phyloP scores from a whole-genome alignment of 1,140 invertebrate species.

The Drosophila kepulauana region DNA sequence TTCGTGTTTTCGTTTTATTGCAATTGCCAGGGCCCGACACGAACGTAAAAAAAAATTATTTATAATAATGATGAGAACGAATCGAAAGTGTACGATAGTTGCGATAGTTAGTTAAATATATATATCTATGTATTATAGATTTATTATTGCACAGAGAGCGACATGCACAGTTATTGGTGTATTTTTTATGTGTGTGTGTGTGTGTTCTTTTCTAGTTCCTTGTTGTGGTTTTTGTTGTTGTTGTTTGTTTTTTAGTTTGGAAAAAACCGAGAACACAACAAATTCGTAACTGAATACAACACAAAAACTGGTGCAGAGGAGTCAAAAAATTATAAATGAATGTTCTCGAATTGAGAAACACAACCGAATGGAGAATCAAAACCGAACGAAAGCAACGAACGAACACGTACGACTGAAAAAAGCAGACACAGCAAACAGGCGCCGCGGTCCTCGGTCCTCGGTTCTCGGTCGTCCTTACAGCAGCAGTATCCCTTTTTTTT shows the following conservation, averaged over 20 bases:
- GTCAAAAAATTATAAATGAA: constrained; percentile 85
- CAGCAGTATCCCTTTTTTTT: neutral
- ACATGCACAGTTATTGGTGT: constrained; percentile 30
- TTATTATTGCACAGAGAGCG: constrained; percentile 57
- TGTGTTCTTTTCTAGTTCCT: constrained; percentile 23
- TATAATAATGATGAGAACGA: constrained; percentile 20
- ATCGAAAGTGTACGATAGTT: constrained; percentile 33
- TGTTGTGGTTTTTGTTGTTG: constrained; percentile 39
- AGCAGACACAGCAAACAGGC: constrained; percentile 7
- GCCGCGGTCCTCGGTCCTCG: constrained; percentile 8
- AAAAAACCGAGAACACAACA: constrained; percentile 83
- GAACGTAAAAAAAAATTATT: constrained; percentile 16
- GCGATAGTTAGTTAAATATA: constrained; percentile 28
- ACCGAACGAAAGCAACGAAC: constrained; percentile 85
- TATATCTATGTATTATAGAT: constrained; percentile 30
- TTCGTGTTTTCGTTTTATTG: constrained; percentile 39
- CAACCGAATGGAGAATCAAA: constrained; percentile 82
- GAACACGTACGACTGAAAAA: constrained; percentile 83
- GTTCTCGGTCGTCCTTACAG: constrained; percentile 11
- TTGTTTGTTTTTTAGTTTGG: constrained; percentile 51
- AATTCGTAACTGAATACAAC: constrained; percentile 82
- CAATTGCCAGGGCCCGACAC: constrained; percentile 41
- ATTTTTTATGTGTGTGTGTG: constrained; percentile 29
- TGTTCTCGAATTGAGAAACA: constrained; percentile 84
- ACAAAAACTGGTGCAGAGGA: constrained; percentile 84